Evolutionary conservation across 2,797 vertebrate species (phyloP).

Genomic region (Xiphorhynchus erythropygius): DNA sequence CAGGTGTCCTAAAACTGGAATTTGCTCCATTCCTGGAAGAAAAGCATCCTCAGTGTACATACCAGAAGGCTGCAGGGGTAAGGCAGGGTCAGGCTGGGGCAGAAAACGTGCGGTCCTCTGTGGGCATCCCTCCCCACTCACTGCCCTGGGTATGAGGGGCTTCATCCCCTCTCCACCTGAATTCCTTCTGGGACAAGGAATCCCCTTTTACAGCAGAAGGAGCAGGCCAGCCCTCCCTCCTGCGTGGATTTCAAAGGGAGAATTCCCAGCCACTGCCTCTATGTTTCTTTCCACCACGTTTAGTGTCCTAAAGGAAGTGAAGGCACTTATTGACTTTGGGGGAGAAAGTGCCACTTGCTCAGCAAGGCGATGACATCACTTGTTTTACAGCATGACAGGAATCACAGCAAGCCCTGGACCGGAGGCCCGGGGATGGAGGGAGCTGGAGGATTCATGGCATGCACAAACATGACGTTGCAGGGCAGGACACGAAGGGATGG

Average conservation of each 20-base stretch:
- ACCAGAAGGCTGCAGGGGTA: background rate
- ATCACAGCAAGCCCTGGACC: background rate
- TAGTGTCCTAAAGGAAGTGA: background rate
- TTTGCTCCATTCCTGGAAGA: background rate
- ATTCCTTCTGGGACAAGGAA: background rate
- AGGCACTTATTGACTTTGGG: background rate
- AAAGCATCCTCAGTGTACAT: rapidly evolving
- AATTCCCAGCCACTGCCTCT: background rate
- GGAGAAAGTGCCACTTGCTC: background rate
- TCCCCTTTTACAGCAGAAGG: background rate
- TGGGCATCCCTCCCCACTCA: background rate
- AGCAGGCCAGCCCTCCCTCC: background rate
- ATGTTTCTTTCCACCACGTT: background rate
- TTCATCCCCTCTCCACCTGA: background rate
- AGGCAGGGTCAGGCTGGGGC: background rate
- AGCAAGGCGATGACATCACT: background rate
- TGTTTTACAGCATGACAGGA: background rate
- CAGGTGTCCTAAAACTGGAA: background rate
- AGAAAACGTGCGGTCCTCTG: background rate
- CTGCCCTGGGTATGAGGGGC: rapidly evolving
- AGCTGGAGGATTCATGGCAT: background rate
- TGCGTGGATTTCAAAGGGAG: background rate
- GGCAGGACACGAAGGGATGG: background rate
- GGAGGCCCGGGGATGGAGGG: background rate
- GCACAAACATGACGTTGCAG: background rate